Conservation (phyloP, 1,140 invertebrate species). For the Drosophila rufa region DNA sequence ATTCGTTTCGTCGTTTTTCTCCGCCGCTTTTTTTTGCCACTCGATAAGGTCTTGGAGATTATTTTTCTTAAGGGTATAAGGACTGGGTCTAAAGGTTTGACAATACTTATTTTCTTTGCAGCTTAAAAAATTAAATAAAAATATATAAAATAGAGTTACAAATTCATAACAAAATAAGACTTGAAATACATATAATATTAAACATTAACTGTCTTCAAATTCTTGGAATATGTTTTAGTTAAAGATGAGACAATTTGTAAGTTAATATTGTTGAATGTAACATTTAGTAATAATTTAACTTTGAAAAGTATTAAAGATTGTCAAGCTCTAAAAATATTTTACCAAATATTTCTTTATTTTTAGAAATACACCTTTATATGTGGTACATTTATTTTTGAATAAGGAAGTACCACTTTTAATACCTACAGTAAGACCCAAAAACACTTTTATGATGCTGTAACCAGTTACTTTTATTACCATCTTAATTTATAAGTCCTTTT, state of each 20-base stretch:
- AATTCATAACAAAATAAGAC: background rate
- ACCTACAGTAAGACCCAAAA: background rate
- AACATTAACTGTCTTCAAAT: no score
- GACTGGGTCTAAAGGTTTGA: background rate
- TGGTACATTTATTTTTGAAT: no score
- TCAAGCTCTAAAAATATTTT: no score
- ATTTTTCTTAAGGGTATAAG: background rate
- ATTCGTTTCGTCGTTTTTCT: constrained; percentile 52
- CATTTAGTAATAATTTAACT: no score
- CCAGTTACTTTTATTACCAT: constrained; percentile 4
- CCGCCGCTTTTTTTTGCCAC: constrained; percentile 35
- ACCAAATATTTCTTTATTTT: no score
- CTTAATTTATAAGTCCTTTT: constrained; percentile 7
- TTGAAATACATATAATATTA: background rate
- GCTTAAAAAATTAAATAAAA: background rate
- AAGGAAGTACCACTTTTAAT: background rate
- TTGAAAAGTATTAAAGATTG: no score
- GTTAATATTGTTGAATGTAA: no score
- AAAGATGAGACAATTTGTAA: no score
- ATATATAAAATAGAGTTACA: background rate
- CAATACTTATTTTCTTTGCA: background rate
- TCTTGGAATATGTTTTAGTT: no score
- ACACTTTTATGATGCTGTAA: background rate
- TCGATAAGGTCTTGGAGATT: constrained; percentile 16
- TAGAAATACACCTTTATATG: background rate